A percentile compares a stretch with the other conserved stretches of the same genome.
Evolutionary conservation across 2,113 vertebrate genomes (phyloP).

Genomic region (Vombatus ursinus): DNA sequence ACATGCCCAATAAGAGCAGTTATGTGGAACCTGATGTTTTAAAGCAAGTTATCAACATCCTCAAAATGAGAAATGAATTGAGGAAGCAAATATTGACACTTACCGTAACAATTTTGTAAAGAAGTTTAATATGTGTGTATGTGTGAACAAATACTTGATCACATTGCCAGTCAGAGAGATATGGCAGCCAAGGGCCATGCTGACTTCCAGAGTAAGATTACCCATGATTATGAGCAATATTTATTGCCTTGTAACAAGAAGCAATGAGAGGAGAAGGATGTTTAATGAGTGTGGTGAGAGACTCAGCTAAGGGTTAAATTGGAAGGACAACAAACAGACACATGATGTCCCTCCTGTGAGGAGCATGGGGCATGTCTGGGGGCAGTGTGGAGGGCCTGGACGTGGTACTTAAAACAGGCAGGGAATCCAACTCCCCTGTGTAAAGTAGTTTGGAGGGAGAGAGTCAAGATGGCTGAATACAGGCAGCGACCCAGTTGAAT

Average conservation of each 20-base stretch:
- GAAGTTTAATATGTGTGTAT: not conserved
- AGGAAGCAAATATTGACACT: not conserved
- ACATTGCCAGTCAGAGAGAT: not conserved
- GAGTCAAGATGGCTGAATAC: not conserved
- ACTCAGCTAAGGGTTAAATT: not conserved
- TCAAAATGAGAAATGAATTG: not conserved
- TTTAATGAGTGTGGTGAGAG: not conserved
- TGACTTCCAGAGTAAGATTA: not conserved
- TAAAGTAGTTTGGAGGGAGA: not conserved
- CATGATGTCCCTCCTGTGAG: not conserved
- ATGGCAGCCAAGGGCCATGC: not conserved
- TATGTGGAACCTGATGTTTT: not conserved
- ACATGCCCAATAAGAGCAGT: not conserved
- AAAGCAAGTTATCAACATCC: conserved; percentile 62
- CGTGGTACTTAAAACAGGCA: not conserved
- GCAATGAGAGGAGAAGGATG: not conserved
- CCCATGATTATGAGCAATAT: not conserved
- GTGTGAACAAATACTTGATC: not conserved
- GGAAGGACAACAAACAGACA: not conserved
- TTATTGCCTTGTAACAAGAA: not conserved
- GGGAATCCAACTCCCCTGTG: not conserved
- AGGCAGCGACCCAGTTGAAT: not conserved
- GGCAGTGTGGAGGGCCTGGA: not conserved
- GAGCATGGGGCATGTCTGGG: not conserved
- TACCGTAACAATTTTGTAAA: not conserved